Base-by-base conservation (phyloP, 2,888 invertebrate species). In the Zeuzera pyrina region DNA sequence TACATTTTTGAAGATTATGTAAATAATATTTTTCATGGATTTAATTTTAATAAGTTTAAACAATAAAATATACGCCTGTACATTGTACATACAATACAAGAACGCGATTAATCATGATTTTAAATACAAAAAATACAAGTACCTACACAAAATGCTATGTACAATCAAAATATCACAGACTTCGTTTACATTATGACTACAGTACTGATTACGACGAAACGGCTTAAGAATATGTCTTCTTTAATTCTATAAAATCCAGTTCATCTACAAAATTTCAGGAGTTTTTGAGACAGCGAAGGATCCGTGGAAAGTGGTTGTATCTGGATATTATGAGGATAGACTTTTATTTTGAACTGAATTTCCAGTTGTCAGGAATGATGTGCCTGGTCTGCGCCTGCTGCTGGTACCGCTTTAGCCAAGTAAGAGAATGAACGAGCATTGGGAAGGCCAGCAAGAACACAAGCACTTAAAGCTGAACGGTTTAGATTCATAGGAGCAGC, bases 401-500 rank as follows among this genome's bases (percentile, higher is more conserved):
- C 83, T 0, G 81, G 81, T 1, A 81, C 79, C 0, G 81, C 77
- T 38, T 81, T 83, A 21, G 79, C 76, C 6, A 81, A 61, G 42
- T 81, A 87, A 1, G 90, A 89, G 61, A 90, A 91, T 5, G 91
- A 89, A 29, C 84, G 83, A 0, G 88, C 87, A 53, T 91, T 91
- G 2, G 87, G 86, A 11, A 91, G 79, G 2, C 90, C 91, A n/a
- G 86, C 72, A 24, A 94, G 77, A 1, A 93, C 91, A 64, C 93
- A 93, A 2, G 92, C 92, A 51, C 91, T 89, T 15, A 94, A 72
- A 1, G 93, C 94, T 33, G 93, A 93, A 11, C 94, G 85, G 62
- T 92, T 92, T 21, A 93, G 70, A 61, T 92, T 92, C 92, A 94
- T 93, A 6, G 90, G 88, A 0, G 91, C 87, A 0, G 90, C 90